Evolutionary conservation across 1,140 invertebrate species (phyloP).

Genomic region (Conopomorpha cramerella): DNA sequence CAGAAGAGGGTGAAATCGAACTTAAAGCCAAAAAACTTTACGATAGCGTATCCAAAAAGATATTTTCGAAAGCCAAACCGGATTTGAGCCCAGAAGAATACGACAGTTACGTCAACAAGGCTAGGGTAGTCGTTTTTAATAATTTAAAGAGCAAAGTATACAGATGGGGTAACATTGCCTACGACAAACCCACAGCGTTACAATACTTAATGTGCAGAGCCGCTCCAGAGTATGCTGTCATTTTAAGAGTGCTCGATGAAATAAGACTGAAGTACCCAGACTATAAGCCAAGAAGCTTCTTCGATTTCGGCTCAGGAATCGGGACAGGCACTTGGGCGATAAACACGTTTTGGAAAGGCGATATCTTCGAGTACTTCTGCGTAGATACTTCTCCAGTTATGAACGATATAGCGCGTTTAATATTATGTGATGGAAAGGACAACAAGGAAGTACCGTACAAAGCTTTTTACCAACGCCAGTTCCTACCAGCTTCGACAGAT

Average conservation of each 20-base stretch:
- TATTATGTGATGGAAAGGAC: slow-evolving; percentile 69
- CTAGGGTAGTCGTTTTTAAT: slow-evolving; percentile 43
- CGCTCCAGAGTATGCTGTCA: slow-evolving; percentile 75
- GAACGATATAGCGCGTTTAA: slow-evolving; percentile 75
- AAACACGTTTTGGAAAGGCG: slow-evolving; percentile 69
- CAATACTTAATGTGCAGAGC: slow-evolving; percentile 73
- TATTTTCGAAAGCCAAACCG: slow-evolving; percentile 23
- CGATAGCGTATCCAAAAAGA: slow-evolving; percentile 27
- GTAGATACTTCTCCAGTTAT: slow-evolving; percentile 81
- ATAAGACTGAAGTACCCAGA: slow-evolving; percentile 65
- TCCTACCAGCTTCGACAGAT: slow-evolving; percentile 68
- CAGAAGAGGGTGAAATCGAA: slow-evolving; percentile 62
- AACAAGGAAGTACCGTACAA: slow-evolving; percentile 61
- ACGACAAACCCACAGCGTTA: slow-evolving; percentile 64
- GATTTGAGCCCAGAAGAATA: slow-evolving; percentile 28
- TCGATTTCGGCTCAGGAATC: slow-evolving; percentile 91
- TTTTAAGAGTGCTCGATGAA: slow-evolving; percentile 75
- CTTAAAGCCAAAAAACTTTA: slow-evolving; percentile 43
- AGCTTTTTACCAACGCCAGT: slow-evolving; percentile 77
- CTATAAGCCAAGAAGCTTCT: slow-evolving; percentile 77
- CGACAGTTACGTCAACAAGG: slow-evolving; percentile 27
- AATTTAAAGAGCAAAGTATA: slow-evolving; percentile 65
- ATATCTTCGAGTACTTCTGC: slow-evolving; percentile 79
- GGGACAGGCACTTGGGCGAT: slow-evolving; percentile 85
- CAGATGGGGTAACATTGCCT: slow-evolving; percentile 74